Evolutionary conservation across 2,888 invertebrate genomes (phyloP).

Genomic region (Prosapia bicincta): DNA sequence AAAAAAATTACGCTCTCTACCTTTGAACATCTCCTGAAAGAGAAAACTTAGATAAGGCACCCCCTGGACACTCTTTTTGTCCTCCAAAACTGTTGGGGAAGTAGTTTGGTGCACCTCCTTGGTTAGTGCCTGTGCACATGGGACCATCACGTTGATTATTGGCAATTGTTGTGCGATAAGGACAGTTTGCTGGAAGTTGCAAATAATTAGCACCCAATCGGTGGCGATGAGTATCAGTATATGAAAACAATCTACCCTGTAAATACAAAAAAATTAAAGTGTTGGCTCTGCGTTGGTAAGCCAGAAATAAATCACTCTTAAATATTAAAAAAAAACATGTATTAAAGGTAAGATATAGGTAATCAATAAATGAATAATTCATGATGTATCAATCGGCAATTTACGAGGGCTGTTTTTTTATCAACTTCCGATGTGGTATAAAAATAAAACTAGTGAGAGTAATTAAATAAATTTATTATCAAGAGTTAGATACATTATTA

Average conservation of each 20-base stretch:
- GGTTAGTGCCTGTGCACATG: conserved; percentile 69
- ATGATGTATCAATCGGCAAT: too few species aligned
- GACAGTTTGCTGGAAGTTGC: conserved; percentile 95
- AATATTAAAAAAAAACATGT: too few species aligned
- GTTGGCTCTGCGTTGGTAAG: too few species aligned
- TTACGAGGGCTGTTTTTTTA: too few species aligned
- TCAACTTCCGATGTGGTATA: too few species aligned
- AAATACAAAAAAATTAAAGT: conserved; percentile 23
- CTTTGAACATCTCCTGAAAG: conserved; percentile 71
- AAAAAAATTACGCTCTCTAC: conserved; percentile 30
- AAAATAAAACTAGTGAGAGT: too few species aligned
- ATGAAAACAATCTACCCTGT: conserved; percentile 80
- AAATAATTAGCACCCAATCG: conserved; percentile 88
- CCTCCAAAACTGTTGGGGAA: conserved; percentile 95
- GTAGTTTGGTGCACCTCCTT: conserved; percentile 89
- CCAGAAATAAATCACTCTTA: too few species aligned
- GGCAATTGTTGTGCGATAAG: conserved; percentile 55
- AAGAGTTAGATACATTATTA: too few species aligned
- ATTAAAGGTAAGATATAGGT: too few species aligned
- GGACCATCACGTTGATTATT: conserved; percentile 93
- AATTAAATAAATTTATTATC: too few species aligned
- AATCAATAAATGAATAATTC: too few species aligned
- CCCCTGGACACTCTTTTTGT: conserved; percentile 67
- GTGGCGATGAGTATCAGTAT: conserved; percentile 89
- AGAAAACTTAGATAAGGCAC: conserved; percentile 57